A percentile compares a stretch with the other conserved stretches of the same genome.
Evolutionary conservation across 2,888 invertebrate genomes (phyloP).

Genomic region (Heliconius charithonia): DNA sequence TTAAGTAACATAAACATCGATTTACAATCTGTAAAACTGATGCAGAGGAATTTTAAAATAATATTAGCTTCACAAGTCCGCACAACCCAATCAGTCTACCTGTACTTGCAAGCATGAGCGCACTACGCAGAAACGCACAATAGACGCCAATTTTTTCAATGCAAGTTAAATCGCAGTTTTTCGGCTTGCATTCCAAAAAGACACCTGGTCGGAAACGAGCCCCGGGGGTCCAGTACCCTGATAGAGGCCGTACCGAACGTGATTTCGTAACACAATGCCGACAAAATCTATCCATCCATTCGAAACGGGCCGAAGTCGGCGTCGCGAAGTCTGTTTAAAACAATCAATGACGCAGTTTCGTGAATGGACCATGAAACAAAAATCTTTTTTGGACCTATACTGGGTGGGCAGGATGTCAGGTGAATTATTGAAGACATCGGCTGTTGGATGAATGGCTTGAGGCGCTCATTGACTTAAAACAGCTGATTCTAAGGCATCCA

Average conservation of each 20-base stretch:
- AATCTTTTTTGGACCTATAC: constrained; percentile 60
- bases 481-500: constrained; percentile 30
- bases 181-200: constrained; percentile 80
- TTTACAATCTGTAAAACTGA: constrained; percentile 4
- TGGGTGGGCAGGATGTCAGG: constrained; percentile 72
- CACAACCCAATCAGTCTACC: constrained; percentile 61
- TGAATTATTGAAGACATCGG: constrained; percentile 62
- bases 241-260: constrained; percentile 74
- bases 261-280: constrained; percentile 68
- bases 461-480: constrained; percentile 36
- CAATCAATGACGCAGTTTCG: constrained; percentile 80
- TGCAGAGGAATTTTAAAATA: constrained; percentile 8
- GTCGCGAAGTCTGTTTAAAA: constrained; percentile 80
- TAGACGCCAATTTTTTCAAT: constrained; percentile 70
- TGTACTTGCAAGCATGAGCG: constrained; percentile 59
- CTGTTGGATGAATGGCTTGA: constrained; percentile 49
- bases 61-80: constrained; percentile 24
- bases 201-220: constrained; percentile 83
- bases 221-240: constrained; percentile 76
- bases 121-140: constrained; percentile 80
- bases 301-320: constrained; percentile 65
- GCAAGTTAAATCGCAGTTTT: constrained; percentile 76
- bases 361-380: constrained; percentile 79
- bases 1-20: not conserved
- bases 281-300: constrained; percentile 59